These are phyloP conservation scores for Dicentrarchus labrax DNA, from an alignment of 2,113 vertebrate species.

Conservation along the genomic window DNA sequence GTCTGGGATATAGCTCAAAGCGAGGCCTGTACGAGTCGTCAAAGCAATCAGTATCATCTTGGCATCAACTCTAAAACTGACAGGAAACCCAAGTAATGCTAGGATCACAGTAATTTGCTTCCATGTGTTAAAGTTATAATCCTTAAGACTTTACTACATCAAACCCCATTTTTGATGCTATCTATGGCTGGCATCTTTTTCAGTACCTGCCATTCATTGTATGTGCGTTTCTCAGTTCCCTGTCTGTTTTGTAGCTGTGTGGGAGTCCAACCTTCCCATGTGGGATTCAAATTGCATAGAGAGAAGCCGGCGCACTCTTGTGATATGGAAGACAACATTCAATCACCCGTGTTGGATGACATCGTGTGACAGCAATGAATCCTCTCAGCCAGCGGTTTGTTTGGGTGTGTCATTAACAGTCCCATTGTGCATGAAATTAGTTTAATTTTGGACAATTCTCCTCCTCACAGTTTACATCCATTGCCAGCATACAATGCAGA, in stretches of 20 bases:
- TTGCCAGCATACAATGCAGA: background rate
- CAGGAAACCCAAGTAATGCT: background rate
- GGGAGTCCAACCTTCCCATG: background rate
- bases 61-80: background rate
- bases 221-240: background rate
- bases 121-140: background rate
- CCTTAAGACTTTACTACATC: background rate
- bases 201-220: background rate
- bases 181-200: background rate
- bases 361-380: background rate
- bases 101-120: background rate
- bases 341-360: background rate
- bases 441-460: background rate
- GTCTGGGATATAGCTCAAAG: background rate
- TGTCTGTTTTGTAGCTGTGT: background rate
- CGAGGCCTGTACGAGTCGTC: background rate
- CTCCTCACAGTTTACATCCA: too few relatives aligned
- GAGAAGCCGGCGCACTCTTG: background rate
- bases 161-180: background rate
- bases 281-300: background rate
- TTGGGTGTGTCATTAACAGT: background rate
- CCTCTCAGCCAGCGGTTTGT: background rate
- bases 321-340: background rate
- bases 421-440: background rate
- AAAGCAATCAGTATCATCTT: constrained; percentile 21